A percentile compares a stretch with the other conserved stretches of the same genome.
phyloP scores from a whole-genome alignment of 1,140 invertebrate genomes.

The Apis laboriosa region DNA sequence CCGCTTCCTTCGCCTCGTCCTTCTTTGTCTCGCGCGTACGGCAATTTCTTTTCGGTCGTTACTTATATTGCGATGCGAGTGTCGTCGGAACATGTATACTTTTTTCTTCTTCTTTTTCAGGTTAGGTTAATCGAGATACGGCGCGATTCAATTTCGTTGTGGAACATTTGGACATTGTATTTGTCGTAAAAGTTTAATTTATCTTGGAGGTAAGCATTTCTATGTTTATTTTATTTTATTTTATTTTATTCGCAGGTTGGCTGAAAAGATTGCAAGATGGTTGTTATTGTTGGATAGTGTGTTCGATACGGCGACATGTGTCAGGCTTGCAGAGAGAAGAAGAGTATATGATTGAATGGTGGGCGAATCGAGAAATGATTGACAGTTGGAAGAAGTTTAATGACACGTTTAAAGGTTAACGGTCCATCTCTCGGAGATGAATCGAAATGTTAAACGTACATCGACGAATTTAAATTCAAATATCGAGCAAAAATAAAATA shows the following conservation, averaged over 20 bases:
- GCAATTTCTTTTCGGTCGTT: constrained; percentile 3
- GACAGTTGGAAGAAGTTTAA: constrained; percentile 5
- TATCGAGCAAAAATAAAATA: no score
- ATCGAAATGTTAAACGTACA: not conserved
- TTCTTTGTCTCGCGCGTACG: not conserved
- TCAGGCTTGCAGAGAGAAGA: not conserved
- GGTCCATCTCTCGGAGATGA: not conserved
- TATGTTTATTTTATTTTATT: no score
- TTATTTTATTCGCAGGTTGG: not conserved
- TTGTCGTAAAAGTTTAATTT: no score
- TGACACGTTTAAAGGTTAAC: constrained; percentile 22
- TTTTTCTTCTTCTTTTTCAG: no score
- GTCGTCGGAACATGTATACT: no score
- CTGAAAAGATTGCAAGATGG: not conserved
- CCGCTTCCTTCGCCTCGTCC: constrained; percentile 5
- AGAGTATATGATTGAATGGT: not conserved
- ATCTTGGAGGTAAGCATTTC: no score
- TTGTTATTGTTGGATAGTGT: not conserved
- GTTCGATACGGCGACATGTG: constrained; percentile 7
- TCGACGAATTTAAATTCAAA: not conserved
- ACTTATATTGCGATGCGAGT: not conserved
- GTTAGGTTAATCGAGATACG: no score
- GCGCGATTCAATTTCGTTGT: no score
- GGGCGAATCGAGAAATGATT: constrained; percentile 7
- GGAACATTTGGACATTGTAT: no score